Conservation (phyloP, 2,888 invertebrate genomes). For the Orthosia cruda region DNA sequence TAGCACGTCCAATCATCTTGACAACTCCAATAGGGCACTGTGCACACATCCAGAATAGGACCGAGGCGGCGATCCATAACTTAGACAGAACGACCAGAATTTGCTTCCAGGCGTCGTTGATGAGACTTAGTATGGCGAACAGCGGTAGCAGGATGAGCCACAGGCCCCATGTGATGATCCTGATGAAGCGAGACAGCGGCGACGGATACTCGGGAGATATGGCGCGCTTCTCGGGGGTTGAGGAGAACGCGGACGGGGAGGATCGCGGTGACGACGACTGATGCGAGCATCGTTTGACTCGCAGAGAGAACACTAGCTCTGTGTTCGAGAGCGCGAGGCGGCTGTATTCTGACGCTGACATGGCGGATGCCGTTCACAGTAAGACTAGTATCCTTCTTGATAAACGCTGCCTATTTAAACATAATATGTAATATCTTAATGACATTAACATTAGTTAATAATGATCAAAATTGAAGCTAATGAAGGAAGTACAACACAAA, state of each 20-base stretch:
- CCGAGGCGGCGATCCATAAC: constrained; percentile 95
- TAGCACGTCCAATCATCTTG: constrained; percentile 92
- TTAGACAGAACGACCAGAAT: constrained; percentile 94
- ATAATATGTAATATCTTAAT: too few relatives aligned
- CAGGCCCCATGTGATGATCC: constrained; percentile 93
- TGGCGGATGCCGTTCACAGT: constrained; percentile 77
- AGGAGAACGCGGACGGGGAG: constrained; percentile 91
- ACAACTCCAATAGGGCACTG: constrained; percentile 93
- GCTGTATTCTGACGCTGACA: constrained; percentile 94
- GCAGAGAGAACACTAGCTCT: constrained; percentile 90
- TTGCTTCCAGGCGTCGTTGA: constrained; percentile 94
- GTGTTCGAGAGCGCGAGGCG: constrained; percentile 92
- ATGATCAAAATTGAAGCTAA: too few relatives aligned
- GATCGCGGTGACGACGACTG: constrained; percentile 91
- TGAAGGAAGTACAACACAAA: too few relatives aligned
- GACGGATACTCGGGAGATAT: constrained; percentile 90
- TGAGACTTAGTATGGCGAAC: constrained; percentile 89
- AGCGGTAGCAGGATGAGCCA: constrained; percentile 91
- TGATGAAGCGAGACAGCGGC: constrained; percentile 83
- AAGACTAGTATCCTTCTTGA: constrained; percentile 72
- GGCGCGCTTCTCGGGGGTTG: constrained; percentile 92
- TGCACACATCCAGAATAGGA: constrained; percentile 95
- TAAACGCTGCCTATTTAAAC: too few relatives aligned
- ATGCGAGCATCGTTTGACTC: constrained; percentile 88
- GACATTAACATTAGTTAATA: too few relatives aligned